Percentiles rank a stretch among this genome's conserved stretches.
These are phyloP conservation scores for Sebastes steindachneri DNA, from an alignment of 2,797 vertebrate species.

Conservation along the genomic window DNA sequence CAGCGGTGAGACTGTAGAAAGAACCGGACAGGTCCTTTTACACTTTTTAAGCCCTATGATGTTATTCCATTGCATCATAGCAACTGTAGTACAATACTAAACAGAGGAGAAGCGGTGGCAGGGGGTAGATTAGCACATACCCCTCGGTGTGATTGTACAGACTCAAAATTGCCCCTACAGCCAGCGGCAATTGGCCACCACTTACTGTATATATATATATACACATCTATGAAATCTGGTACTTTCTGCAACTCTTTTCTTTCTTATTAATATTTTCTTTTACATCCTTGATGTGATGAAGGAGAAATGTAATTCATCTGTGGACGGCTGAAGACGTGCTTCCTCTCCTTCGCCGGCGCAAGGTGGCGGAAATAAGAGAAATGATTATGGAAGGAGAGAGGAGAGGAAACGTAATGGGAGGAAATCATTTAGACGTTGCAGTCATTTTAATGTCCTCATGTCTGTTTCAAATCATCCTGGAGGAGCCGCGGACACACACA, in stretches of 20 bases:
- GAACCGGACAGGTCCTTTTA: slow-evolving; percentile 45
- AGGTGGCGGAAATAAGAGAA: slow-evolving; percentile 84
- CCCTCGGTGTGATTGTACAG: slow-evolving; percentile 37
- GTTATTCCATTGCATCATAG: slow-evolving; percentile 66
- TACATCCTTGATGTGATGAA: slow-evolving; percentile 70
- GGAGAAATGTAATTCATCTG: slow-evolving; percentile 82
- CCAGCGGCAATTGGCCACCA: slow-evolving; percentile 33
- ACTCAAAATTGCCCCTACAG: slow-evolving; percentile 50
- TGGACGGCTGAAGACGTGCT: slow-evolving; percentile 73
- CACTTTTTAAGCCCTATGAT: slow-evolving; percentile 44
- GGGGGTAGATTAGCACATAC: slow-evolving; percentile 68
- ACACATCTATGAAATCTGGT: slow-evolving; percentile 58
- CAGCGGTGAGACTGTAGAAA: slow-evolving; percentile 6
- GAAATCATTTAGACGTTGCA: slow-evolving; percentile 85
- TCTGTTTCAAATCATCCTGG: slow-evolving; percentile 77
- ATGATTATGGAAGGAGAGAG: slow-evolving; percentile 80
- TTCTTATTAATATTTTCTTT: slow-evolving; percentile 60
- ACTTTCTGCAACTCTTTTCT: slow-evolving; percentile 57
- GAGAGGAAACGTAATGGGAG: slow-evolving; percentile 83
- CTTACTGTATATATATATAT: slow-evolving; percentile 54
- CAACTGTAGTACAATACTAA: background rate
- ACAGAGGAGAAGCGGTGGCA: slow-evolving; percentile 43
- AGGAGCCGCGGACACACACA: slow-evolving; percentile 45
- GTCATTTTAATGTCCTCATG: slow-evolving; percentile 84
- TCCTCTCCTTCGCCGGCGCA: slow-evolving; percentile 70